A percentile compares a stretch with the other conserved stretches of the same genome.
phyloP scores from a whole-genome alignment of 2,888 invertebrate genomes.

The Ennomos erosarius region DNA sequence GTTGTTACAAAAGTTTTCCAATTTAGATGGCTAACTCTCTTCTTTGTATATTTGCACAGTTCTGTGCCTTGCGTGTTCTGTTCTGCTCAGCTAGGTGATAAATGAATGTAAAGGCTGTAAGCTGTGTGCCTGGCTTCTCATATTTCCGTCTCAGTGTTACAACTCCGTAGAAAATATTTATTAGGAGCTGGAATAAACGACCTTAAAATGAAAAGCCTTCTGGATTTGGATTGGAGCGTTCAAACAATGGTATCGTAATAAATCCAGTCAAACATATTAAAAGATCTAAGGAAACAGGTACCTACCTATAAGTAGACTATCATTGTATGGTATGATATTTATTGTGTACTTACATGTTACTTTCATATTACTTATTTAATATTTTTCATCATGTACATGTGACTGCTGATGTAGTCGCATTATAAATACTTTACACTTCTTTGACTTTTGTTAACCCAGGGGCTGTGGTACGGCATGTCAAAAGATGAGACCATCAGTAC shows the following conservation, averaged over 20 bases:
- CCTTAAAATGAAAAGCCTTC: neutral
- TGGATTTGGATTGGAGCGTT: constrained; percentile 5
- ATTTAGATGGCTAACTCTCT: constrained; percentile 17
- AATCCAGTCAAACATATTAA: neutral
- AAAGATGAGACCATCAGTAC: constrained; percentile 1
- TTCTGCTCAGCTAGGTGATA: constrained; percentile 40
- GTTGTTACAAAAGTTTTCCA: constrained; percentile 9
- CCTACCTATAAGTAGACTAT: neutral
- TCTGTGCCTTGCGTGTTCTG: constrained; percentile 34
- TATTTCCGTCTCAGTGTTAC: neutral
- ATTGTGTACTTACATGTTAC: neutral
- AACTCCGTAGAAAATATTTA: neutral
- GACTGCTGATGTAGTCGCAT: constrained; percentile 8
- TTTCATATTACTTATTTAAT: neutral
- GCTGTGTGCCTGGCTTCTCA: constrained; percentile 10
- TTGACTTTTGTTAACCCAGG: constrained; percentile 13
- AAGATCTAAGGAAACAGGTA: constrained; percentile 11
- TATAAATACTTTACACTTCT: constrained; percentile 4
- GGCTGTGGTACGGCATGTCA: constrained; percentile 15
- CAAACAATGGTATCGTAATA: neutral
- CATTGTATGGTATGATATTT: constrained; percentile 2
- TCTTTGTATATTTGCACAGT: constrained; percentile 19
- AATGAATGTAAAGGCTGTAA: constrained; percentile 10
- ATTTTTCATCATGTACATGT: neutral
- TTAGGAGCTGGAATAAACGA: constrained; percentile 4